Base-by-base conservation (phyloP, 2,888 invertebrate species). In the Laspeyria flexula region DNA sequence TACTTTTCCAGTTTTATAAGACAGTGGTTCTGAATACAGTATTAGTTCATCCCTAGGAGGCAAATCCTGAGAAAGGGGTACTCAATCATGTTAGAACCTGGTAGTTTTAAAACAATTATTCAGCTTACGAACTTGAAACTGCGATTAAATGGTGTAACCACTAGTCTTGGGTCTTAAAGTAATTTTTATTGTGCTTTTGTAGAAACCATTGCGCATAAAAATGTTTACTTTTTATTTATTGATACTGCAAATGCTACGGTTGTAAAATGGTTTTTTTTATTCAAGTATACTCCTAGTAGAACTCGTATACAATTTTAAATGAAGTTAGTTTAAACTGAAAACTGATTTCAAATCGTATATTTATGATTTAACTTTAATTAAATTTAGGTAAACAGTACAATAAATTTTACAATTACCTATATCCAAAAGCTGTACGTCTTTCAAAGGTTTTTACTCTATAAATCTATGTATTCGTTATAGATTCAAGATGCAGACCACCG, bases 401-500 rank as follows among this genome's bases (percentile, higher is more conserved):
- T n/a, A n/a, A n/a, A n/a, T n/a, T n/a, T n/a, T n/a, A n/a, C n/a
- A n/a, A n/a, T n/a, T n/a, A n/a, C n/a, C n/a, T n/a, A n/a, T n/a
- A n/a, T n/a, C n/a, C n/a, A n/a, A n/a, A n/a, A n/a, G n/a, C n/a
- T n/a, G n/a, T n/a, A n/a, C n/a, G n/a, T n/a, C n/a, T n/a, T n/a
- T n/a, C n/a, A n/a, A n/a, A n/a, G n/a, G n/a, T 21, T 21, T 3
- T 21, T 5, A 21, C 21, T 21, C 2, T 3, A 27, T 31, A 43
- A 48, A 40, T 44, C 10, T n/a, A 29, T 9, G 15, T 23, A 18
- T 45, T 54, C 43, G 35, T 45, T 49, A 33, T 38, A 55, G 15
- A 50, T 34, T 48, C 30, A 38, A 33, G 31, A 25, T 11, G 29
- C 37, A 38, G 90, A 90, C 90, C 91, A 89, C 90, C 91, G 69